Evolutionary conservation across 2,113 vertebrate genomes (phyloP).

Genomic region (Cynopterus brachyotis): DNA sequence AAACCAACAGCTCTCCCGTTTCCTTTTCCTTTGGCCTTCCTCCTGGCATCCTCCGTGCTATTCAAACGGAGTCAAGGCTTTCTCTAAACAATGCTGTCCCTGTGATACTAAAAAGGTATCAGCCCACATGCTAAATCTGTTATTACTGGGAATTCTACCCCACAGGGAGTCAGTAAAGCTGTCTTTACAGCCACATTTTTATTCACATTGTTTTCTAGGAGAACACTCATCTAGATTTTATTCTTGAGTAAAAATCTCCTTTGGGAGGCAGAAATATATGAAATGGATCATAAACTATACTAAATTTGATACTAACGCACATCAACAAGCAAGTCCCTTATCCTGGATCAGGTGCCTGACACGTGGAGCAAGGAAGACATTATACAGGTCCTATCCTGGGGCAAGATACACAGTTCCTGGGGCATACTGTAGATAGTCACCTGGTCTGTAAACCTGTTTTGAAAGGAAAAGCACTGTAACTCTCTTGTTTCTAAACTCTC

Average conservation of each 20-base stretch:
- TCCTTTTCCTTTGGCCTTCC: slow-evolving; percentile 89
- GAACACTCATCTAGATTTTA: slow-evolving; percentile 77
- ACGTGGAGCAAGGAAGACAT: slow-evolving; percentile 40
- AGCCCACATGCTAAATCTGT: slow-evolving; percentile 90
- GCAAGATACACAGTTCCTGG: slow-evolving; percentile 39
- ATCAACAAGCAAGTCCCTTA: slow-evolving; percentile 45
- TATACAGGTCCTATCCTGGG: slow-evolving; percentile 46
- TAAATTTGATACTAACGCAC: slow-evolving; percentile 54
- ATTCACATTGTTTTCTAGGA: slow-evolving; percentile 80
- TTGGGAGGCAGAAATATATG: slow-evolving; percentile 59
- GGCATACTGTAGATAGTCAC: not conserved
- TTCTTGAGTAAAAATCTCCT: slow-evolving; percentile 61
- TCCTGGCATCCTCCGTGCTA: slow-evolving; percentile 85
- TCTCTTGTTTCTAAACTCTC: not conserved
- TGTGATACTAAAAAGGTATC: slow-evolving; percentile 80
- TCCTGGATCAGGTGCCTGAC: slow-evolving; percentile 49
- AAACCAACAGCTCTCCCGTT: slow-evolving; percentile 83
- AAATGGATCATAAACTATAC: slow-evolving; percentile 42
- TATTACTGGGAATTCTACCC: slow-evolving; percentile 85
- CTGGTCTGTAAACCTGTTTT: not conserved
- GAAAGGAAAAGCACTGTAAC: not conserved
- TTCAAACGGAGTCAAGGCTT: slow-evolving; percentile 85
- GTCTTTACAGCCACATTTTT: slow-evolving; percentile 69
- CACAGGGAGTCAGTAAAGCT: slow-evolving; percentile 81
- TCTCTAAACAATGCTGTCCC: slow-evolving; percentile 89